Evolutionary conservation across 1,140 invertebrate genomes (phyloP).

Genomic region (Arctopsyche grandis): DNA sequence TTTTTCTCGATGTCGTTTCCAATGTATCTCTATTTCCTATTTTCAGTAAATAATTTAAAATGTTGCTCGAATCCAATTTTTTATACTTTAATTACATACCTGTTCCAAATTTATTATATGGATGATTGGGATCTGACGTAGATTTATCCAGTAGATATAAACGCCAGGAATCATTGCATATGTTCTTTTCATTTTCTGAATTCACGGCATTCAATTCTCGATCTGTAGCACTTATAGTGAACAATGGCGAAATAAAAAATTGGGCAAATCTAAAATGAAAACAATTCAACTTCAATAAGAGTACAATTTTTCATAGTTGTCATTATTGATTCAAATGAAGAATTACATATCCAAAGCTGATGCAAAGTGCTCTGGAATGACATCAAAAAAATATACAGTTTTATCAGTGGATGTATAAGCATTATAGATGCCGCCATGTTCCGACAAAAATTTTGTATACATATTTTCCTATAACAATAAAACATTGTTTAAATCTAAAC

Average conservation of each 20-base stretch:
- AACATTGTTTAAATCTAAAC: neutral
- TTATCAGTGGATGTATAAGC: slow-evolving; percentile 89
- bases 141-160: slow-evolving; percentile 88
- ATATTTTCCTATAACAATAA: slow-evolving; percentile 78
- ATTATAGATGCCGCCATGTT: slow-evolving; percentile 91
- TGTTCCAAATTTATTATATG: slow-evolving; percentile 92
- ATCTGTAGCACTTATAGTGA: slow-evolving; percentile 90
- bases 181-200: slow-evolving; percentile 96
- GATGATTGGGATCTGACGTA: slow-evolving; percentile 79
- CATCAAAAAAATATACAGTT: slow-evolving; percentile 95
- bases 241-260: slow-evolving; percentile 93
- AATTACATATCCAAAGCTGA: slow-evolving; percentile 83
- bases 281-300: neutral
- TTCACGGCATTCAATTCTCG: slow-evolving; percentile 96
- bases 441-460: slow-evolving; percentile 88
- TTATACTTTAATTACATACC: slow-evolving; percentile 64
- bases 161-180: slow-evolving; percentile 88
- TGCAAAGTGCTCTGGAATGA: slow-evolving; percentile 83
- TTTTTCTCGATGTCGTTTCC: slow-evolving; percentile 80
- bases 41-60: slow-evolving; percentile 49
- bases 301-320: neutral
- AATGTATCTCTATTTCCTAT: slow-evolving; percentile 86
- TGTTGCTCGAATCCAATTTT: neutral
- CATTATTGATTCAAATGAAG: neutral
- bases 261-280: slow-evolving; percentile 83